phyloP scores from a whole-genome alignment of 2,113 vertebrate species.

The Budorcas taxicolor region DNA sequence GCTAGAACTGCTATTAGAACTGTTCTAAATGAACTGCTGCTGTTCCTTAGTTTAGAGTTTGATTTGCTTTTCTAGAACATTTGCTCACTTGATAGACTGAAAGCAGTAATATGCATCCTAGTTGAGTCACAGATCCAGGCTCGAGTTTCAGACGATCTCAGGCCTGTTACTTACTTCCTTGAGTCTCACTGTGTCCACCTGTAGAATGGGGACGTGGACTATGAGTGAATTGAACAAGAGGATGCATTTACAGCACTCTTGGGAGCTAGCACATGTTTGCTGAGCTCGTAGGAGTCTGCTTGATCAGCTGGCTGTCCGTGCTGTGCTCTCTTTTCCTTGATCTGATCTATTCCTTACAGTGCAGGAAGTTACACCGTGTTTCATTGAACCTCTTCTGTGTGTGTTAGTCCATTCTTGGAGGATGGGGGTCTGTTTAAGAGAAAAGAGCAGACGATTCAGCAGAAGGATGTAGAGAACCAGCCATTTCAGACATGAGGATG shows the following conservation, averaged over 20 bases:
- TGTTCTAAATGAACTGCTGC: neutral
- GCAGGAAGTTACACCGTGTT: neutral
- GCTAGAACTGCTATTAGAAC: neutral
- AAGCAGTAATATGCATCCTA: neutral
- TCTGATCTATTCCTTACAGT: neutral
- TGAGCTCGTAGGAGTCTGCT: neutral
- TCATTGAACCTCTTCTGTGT: neutral
- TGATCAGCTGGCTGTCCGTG: neutral
- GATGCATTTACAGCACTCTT: neutral
- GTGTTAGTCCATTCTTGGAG: neutral
- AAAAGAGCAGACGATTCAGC: neutral
- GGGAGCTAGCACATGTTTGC: neutral
- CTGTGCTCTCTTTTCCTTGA: neutral
- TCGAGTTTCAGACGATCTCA: neutral
- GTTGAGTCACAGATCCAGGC: neutral
- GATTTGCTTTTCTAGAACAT: neutral
- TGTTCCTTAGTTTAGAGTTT: neutral
- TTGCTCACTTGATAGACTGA: neutral
- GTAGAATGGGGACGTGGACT: neutral
- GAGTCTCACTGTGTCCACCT: neutral
- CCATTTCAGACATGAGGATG: neutral
- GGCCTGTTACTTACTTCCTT: neutral
- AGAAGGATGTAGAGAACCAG: neutral
- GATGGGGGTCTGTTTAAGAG: neutral
- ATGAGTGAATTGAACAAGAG: neutral